Conservation (phyloP, 2,888 invertebrate species). For the Ophion costatus region DNA sequence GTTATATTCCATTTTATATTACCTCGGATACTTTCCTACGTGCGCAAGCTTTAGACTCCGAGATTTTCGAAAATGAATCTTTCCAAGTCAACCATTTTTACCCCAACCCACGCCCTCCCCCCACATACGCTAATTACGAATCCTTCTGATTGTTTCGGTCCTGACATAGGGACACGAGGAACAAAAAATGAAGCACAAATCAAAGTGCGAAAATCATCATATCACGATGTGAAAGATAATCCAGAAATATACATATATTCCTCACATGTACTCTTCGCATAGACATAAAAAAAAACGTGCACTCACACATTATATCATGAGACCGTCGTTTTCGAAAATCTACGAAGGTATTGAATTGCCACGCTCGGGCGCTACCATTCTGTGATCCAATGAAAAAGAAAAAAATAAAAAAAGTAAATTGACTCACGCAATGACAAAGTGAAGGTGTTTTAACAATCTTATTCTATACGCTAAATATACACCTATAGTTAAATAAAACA, state of each 20-base stretch:
- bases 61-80: conserved; percentile 72
- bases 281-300: neutral
- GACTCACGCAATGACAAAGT: conserved; percentile 66
- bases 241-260: conserved; percentile 20
- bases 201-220: conserved; percentile 36
- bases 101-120: too few relatives aligned
- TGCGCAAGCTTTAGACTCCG: conserved; percentile 72
- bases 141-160: conserved; percentile 3
- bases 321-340: conserved; percentile 74
- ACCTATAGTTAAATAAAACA: conserved; percentile 46
- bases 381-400: conserved; percentile 78
- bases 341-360: conserved; percentile 73
- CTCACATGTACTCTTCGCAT: neutral
- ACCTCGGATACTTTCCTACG: conserved; percentile 73
- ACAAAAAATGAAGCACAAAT: conserved; percentile 26
- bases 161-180: conserved; percentile 4
- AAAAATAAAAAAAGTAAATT: conserved; percentile 38
- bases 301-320: neutral
- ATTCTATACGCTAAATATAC: conserved; percentile 63
- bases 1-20: conserved; percentile 77
- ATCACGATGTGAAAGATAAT: conserved; percentile 30
- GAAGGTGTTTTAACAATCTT: conserved; percentile 67
- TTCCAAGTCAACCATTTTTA: conserved; percentile 6
- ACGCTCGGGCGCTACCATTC: conserved; percentile 80
- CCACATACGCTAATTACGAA: conserved; percentile 6